Evolutionary conservation across 1,140 invertebrate species (phyloP).

Genomic region (Lethocerus indicus): DNA sequence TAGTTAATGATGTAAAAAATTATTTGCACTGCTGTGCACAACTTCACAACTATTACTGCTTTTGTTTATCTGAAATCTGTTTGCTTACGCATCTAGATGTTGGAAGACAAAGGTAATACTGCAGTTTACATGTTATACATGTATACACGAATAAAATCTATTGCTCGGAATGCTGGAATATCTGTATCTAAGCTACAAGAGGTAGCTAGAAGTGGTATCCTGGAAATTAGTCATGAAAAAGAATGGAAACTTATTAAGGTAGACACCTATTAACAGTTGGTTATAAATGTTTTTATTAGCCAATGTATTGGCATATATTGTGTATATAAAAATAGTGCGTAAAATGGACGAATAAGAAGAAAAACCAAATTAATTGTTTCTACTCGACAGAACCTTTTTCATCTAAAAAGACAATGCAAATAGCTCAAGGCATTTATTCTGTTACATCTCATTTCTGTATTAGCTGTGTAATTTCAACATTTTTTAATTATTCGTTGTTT

Average conservation of each 20-base stretch:
- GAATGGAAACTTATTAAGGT: constrained; percentile 92
- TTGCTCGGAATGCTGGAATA: constrained; percentile 62
- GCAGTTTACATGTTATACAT: constrained; percentile 96
- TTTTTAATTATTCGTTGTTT: too few species aligned
- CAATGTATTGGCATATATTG: too few species aligned
- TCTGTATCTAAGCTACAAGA: constrained; percentile 34
- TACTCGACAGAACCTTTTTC: too few species aligned
- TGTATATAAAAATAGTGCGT: too few species aligned
- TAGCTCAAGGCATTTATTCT: not conserved
- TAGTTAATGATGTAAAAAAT: too few species aligned
- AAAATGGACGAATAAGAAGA: too few species aligned
- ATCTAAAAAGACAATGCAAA: constrained; percentile 1
- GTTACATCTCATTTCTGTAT: constrained; percentile 7
- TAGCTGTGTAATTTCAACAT: too few species aligned
- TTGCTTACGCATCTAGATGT: constrained; percentile 48
- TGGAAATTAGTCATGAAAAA: constrained; percentile 71
- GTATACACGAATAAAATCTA: constrained; percentile 83
- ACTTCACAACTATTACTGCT: too few species aligned
- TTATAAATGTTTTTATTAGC: too few species aligned
- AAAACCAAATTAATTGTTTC: too few species aligned
- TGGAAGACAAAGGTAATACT: constrained; percentile 97
- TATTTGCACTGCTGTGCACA: too few species aligned
- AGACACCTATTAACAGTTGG: not conserved
- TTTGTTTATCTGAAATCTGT: constrained; percentile 1
- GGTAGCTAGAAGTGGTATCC: constrained; percentile 31